These are phyloP conservation scores for Aspiorhynchus laticeps DNA, from an alignment of 2,113 vertebrate species.

Conservation along the genomic window DNA sequence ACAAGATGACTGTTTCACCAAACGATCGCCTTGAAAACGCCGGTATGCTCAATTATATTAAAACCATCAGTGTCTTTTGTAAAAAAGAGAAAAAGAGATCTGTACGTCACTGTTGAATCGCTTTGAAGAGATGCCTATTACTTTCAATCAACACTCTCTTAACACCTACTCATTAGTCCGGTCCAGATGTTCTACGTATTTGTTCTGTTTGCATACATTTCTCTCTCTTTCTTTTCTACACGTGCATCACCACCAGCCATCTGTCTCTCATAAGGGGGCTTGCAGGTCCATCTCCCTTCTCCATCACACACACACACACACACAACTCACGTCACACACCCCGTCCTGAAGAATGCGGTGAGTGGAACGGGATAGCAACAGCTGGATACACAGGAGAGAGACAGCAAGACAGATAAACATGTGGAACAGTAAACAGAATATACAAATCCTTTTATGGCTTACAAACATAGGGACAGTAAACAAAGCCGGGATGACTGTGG, in stretches of 20 bases:
- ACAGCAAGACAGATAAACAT: slow-evolving; percentile 45
- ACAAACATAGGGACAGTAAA: slow-evolving; percentile 37
- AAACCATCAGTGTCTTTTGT: slow-evolving; percentile 9
- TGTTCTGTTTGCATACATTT: slow-evolving; percentile 47
- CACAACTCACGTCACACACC: slow-evolving; percentile 12
- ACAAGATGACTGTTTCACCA: background rate
- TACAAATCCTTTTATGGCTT: slow-evolving; percentile 43
- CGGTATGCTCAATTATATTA: background rate
- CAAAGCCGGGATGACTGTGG: slow-evolving; percentile 28
- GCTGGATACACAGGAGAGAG: slow-evolving; percentile 34
- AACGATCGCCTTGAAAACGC: background rate
- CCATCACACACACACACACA: slow-evolving; percentile 35
- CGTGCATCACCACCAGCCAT: slow-evolving; percentile 39
- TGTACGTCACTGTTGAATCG: slow-evolving; percentile 46
- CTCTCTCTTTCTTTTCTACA: slow-evolving; percentile 23
- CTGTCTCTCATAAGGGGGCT: slow-evolving; percentile 42
- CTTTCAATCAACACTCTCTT: slow-evolving; percentile 41
- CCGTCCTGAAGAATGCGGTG: slow-evolving; percentile 43
- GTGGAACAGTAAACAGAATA: slow-evolving; percentile 52
- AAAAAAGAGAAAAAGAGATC: slow-evolving; percentile 51
- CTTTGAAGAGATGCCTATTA: slow-evolving; percentile 38
- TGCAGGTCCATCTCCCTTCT: slow-evolving; percentile 31
- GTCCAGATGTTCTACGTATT: slow-evolving; percentile 52
- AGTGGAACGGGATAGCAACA: slow-evolving; percentile 37
- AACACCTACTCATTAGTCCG: slow-evolving; percentile 41